Conservation (phyloP, 1,140 invertebrate genomes). For the Caenorhabditis briggsae region DNA sequence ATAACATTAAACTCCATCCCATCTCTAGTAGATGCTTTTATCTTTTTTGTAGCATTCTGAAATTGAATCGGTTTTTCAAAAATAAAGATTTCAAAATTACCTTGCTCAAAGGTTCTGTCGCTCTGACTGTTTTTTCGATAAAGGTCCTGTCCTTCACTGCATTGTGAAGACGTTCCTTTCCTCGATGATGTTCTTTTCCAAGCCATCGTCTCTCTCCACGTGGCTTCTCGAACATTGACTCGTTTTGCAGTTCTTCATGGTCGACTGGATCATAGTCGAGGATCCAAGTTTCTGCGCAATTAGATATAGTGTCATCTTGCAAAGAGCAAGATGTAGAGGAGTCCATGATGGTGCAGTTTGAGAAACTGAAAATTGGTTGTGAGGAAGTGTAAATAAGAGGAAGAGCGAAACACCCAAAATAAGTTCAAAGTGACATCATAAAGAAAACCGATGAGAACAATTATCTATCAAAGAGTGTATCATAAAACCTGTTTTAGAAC, state of each 20-base stretch:
- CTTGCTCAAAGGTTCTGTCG: conserved; percentile 42
- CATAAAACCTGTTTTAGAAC: too few relatives aligned
- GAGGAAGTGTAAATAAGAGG: background rate
- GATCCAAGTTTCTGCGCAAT: background rate
- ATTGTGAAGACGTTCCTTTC: conserved; percentile 43
- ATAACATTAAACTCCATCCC: conserved; percentile 26
- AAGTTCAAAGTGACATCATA: too few relatives aligned
- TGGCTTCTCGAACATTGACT: conserved; percentile 34
- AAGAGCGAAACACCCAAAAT: background rate
- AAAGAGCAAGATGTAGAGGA: background rate
- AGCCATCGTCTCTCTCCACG: conserved; percentile 30
- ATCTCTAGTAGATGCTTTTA: conserved; percentile 1
- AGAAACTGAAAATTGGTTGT: background rate
- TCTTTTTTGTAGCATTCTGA: conserved; percentile 34
- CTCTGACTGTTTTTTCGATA: conserved; percentile 19
- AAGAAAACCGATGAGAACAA: too few relatives aligned
- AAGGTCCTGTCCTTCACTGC: conserved; percentile 34
- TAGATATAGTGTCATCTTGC: background rate
- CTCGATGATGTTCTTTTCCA: conserved; percentile 46
- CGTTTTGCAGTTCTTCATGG: background rate
- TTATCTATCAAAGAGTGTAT: too few relatives aligned
- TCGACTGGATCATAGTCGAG: background rate
- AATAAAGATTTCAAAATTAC: background rate
- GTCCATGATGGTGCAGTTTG: background rate
- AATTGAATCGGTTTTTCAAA: background rate